Evolutionary conservation across 2,888 invertebrate species (phyloP), one percentile per base, ranked within the genome.

Genomic region (Melinopterus prodromus): DNA sequence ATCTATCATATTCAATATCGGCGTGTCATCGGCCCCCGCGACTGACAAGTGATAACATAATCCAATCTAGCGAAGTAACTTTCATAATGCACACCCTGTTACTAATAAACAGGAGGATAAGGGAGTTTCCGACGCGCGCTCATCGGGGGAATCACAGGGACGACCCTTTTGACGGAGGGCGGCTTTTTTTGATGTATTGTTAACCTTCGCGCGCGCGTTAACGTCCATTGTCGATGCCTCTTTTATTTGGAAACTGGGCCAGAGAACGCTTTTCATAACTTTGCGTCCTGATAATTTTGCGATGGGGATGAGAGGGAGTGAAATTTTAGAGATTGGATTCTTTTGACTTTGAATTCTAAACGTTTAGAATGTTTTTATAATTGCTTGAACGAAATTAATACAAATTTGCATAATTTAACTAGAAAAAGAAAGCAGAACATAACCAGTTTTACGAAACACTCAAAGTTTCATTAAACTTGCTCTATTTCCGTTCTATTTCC

Each of bases 31-130:
- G 70, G 71, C 71, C 36, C 37, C 36, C 37, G 26, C 37, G 12
- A 72, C 71, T 78, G 72, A 53, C 78, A 78, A 78, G 71, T 78
- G 72, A 71, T 78, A 78, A 78, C 53, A 72, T 78, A 78, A 78
- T 78, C 72, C 72, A 78, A 78, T 78, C 72, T 72, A 37, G 78
- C 53, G 53, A 72, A 72, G 71, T 78, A 78, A 71, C 78, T 38
- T 71, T 71, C 78, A 72, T 72, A 78, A 78, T 78, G 53, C 72
- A 26, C 78, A n/a, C 79, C 78, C 77, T 74, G 53, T 12, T 53
- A 53, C 53, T 53, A 53, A 53, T 53, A 53, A 53, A 53, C 53
- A 53, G 9, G 53, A 53, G 53, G 53, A 53, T 53, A 53, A 53
- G 53, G 53, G 53, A 53, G 53, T 53, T 9, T 53, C 53, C 12